These are phyloP conservation scores for Elymnias hypermnestra DNA, from an alignment of 1,140 invertebrate species.

Conservation along the genomic window DNA sequence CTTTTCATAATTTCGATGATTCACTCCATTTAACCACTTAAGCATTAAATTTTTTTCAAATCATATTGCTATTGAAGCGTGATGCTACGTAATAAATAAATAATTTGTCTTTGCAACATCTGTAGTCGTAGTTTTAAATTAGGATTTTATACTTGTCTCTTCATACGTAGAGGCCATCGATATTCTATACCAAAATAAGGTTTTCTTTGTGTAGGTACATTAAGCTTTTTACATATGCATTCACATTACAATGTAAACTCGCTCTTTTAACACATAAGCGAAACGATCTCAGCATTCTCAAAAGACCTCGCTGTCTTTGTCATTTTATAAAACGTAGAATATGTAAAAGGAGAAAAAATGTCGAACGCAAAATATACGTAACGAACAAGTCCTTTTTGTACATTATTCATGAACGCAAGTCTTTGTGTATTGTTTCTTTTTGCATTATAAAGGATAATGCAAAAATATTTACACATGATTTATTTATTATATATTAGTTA, in stretches of 20 bases:
- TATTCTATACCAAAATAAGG: no score
- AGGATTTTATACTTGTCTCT: no score
- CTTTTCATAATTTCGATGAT: no score
- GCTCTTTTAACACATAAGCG: slow-evolving; percentile 7
- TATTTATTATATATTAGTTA: not conserved
- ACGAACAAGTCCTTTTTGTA: slow-evolving; percentile 13
- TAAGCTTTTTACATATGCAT: no score
- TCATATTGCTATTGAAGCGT: no score
- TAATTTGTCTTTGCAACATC: slow-evolving; percentile 4
- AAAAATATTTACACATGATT: not conserved
- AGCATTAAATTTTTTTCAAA: no score
- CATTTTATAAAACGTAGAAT: slow-evolving; percentile 11
- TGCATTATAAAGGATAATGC: slow-evolving; percentile 5
- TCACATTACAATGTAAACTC: no score
- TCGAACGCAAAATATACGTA: slow-evolving; percentile 6
- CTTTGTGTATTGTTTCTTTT: slow-evolving; percentile 9
- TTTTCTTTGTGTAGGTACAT: no score
- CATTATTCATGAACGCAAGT: slow-evolving; percentile 17
- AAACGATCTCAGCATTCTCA: slow-evolving; percentile 6
- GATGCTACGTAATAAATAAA: not conserved
- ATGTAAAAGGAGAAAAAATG: slow-evolving; percentile 5
- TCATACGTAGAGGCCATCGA: no score
- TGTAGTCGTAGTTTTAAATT: no score
- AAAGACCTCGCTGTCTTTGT: slow-evolving; percentile 11
- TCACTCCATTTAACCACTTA: no score